A percentile compares a stretch with the other conserved stretches of the same genome.
Conservation (phyloP, 2,113 vertebrate genomes). For the Papio anubis region DNA sequence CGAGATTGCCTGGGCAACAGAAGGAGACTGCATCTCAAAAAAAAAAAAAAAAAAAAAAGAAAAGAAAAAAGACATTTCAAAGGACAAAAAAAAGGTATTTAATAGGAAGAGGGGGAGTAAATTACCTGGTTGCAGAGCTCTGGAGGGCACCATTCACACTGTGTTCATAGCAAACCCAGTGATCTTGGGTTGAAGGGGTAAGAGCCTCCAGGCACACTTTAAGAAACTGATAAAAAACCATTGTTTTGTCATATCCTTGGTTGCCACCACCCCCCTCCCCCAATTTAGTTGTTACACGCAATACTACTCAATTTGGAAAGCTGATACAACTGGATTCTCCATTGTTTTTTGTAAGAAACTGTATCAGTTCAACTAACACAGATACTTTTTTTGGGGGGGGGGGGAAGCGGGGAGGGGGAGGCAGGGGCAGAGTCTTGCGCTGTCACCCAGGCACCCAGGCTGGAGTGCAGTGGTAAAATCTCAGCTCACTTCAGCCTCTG, state of each 20-base stretch:
- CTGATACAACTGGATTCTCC: neutral
- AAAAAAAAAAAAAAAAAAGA: too few relatives aligned
- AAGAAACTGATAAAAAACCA: neutral
- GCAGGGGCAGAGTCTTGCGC: too few relatives aligned
- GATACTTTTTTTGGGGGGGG: too few relatives aligned
- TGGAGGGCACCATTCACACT: neutral
- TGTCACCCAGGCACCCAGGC: too few relatives aligned
- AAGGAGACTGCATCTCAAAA: too few relatives aligned
- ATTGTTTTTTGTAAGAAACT: slow-evolving; percentile 15
- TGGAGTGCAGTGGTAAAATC: too few relatives aligned
- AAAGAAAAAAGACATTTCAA: too few relatives aligned
- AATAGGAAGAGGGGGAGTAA: neutral
- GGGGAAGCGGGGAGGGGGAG: fast-evolving
- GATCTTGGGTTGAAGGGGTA: neutral
- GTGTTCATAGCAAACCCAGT: neutral
- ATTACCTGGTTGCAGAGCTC: neutral
- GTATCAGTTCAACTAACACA: neutral
- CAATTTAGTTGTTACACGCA: neutral
- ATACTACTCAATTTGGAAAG: neutral
- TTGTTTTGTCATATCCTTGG: neutral
- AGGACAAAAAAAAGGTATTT: neutral
- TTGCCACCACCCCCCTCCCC: neutral
- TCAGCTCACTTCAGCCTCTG: too few relatives aligned
- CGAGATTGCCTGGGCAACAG: too few relatives aligned
- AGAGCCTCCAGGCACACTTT: neutral